phyloP scores from a whole-genome alignment of 2,888 invertebrate genomes.

The Tortrix viridana region DNA sequence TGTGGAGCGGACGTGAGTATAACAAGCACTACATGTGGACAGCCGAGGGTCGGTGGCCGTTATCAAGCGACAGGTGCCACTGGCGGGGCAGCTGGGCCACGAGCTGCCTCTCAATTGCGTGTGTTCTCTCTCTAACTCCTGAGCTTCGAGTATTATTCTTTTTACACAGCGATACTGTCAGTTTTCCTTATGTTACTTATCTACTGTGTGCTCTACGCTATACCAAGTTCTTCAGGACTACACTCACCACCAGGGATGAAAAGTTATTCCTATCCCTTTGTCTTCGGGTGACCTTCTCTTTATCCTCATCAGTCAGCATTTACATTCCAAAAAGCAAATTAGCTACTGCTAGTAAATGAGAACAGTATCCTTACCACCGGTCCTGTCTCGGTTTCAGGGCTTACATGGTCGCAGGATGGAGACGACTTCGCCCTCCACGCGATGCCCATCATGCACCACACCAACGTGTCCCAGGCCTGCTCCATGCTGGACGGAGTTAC shows the following conservation, averaged over 20 bases:
- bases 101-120: no score
- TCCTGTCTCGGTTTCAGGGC: slow-evolving; percentile 64
- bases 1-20: slow-evolving; percentile 86
- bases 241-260: no score
- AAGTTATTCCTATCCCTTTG: no score
- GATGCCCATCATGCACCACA: slow-evolving; percentile 86
- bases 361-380: no score
- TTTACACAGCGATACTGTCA: background rate
- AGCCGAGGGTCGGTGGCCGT: slow-evolving; percentile 64
- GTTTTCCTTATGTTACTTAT: background rate
- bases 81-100: slow-evolving; percentile 82
- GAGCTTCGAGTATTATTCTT: background rate
- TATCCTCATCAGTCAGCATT: no score
- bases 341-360: no score
- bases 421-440: slow-evolving; percentile 87
- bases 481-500: slow-evolving; percentile 83
- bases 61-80: slow-evolving; percentile 78
- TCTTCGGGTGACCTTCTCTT: no score
- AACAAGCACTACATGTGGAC: slow-evolving; percentile 48
- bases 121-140: background rate
- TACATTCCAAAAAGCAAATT: no score
- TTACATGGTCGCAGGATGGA: slow-evolving; percentile 87
- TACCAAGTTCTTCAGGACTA: no score
- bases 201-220: no score
- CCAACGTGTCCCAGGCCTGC: slow-evolving; percentile 85